Evolutionary conservation across 2,113 vertebrate species (phyloP), one percentile per base, ranked within the genome.

Genomic region (Cyprinodon tularosa): DNA sequence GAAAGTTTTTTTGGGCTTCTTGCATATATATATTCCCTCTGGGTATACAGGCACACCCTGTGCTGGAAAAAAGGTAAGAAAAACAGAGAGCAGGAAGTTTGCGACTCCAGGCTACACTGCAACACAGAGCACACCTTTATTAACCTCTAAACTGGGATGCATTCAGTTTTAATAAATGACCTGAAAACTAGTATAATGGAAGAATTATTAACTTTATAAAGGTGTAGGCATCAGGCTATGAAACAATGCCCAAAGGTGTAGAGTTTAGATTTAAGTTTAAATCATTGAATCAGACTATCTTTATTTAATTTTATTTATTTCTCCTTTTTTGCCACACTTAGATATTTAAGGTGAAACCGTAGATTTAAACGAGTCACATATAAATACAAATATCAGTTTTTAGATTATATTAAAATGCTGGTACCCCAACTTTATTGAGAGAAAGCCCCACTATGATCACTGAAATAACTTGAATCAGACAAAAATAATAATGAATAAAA

Each of bases 41-140:
- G 29, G 39, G 38, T 66, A 67, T 38, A 68, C 22, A 65, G 47
- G 29, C 10, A 53, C 42, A 50, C 14, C 15, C 40, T 59, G 45
- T 57, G 12, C 48, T 37, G 22, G 13, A 14, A 67, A 1, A 47
- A 48, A 75, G 38, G 62, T 36, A 63, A 72, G 78, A 42, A 73
- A 62, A 62, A 71, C 3, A 22, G 57, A 50, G 14, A 71, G 60
- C 64, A 66, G 39, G 66, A 77, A 77, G 42, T 69, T 65, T 64
- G 38, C 10, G 12, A 61, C 44, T 44, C 60, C 22, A 20, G 47
- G 20, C 39, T 61, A 37, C 12, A 10, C 40, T 53, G 57, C 42
- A 64, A 5, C 57, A 70, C 4, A 15, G 22, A 47, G 45, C 6
- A 20, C 38, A 45, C 36, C 20, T 45, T 74, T 59, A 63, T 4